Base-by-base conservation (phyloP, 2,888 invertebrate genomes). In the Athalia cordata region DNA sequence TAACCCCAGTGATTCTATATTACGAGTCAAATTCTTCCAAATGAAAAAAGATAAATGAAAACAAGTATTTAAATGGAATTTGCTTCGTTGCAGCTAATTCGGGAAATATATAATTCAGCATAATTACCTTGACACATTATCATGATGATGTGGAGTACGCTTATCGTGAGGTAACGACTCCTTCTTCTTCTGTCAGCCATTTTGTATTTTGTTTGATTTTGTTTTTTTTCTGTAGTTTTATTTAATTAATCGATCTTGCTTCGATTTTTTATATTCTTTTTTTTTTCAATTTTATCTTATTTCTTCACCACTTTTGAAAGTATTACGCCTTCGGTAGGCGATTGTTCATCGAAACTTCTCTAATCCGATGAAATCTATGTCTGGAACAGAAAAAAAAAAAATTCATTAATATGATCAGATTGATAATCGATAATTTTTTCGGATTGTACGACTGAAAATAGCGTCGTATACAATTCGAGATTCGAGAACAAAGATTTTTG, bases 51-150 rank as follows among this genome's bases (percentile, higher is more conserved):
- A 55, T 6, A 7, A 6, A 55, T 4, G 6, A 7, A 7, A 55
- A 55, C 11, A 55, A 55, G 7, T 52, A 52, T 52, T 4, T 0
- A 7, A 7, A 7, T 11, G 11, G 3, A 55, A 55, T n/a, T n/a
- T n/a, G n/a, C n/a, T n/a, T n/a, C n/a, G n/a, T n/a, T n/a, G 29
- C 29, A 29, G 29, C 29, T 29, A 55, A 55, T 6, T n/a, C n/a
- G 0, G 55, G 0, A 11, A 9, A 55, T 55, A 29, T 13, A 62
- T 13, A 62, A 13, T 62, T 4, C 5, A 72, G 45, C n/a, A 47
- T n/a, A 78, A 83, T 82, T 84, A 89, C 90, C 90, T 87, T 90
- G 90, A 82, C 90, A 90, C 88, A 90, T 90, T 84, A 90, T 86
- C 66, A 89, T 90, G 81, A 90, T 86, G 74, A 90, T 88, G 82